Conservation (phyloP, 2,888 invertebrate species). For the Diogma glabrata region DNA sequence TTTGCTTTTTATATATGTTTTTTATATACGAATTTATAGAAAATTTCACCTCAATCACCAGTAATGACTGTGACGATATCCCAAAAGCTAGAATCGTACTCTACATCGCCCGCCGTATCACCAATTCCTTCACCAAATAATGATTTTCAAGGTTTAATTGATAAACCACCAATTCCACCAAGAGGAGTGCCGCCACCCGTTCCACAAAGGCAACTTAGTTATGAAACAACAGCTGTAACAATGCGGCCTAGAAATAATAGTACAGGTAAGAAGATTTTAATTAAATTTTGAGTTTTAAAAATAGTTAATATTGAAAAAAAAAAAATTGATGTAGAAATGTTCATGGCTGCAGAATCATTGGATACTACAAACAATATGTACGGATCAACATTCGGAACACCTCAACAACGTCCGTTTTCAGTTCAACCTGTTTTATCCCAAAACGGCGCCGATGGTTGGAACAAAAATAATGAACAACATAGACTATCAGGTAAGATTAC, state of each 20-base stretch:
- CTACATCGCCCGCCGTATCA: not conserved
- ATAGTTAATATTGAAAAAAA: no score
- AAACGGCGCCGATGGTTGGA: constrained; percentile 28
- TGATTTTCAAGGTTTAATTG: constrained; percentile 25
- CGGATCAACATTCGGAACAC: no score
- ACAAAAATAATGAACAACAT: constrained; percentile 29
- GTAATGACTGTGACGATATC: constrained; percentile 22
- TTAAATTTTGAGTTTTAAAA: no score
- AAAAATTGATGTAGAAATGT: no score
- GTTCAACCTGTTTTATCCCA: constrained; percentile 21
- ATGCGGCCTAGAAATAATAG: constrained; percentile 28
- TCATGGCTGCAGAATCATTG: no score
- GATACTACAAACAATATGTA: no score
- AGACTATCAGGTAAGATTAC: constrained; percentile 32
- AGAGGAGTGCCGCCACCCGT: constrained; percentile 46
- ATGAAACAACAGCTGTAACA: constrained; percentile 28
- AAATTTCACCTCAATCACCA: constrained; percentile 24
- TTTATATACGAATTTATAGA: constrained; percentile 9
- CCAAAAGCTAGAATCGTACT: no score
- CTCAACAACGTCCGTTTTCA: constrained; percentile 20
- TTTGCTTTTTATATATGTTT: not conserved
- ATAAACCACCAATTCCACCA: constrained; percentile 47
- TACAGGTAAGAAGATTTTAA: constrained; percentile 30
- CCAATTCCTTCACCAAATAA: constrained; percentile 6
- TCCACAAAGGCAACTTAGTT: constrained; percentile 37